A percentile compares a stretch with the other conserved stretches of the same genome.
These are phyloP conservation scores for Pterocles gutturalis DNA, from an alignment of 2,113 vertebrate genomes.

Conservation along the genomic window DNA sequence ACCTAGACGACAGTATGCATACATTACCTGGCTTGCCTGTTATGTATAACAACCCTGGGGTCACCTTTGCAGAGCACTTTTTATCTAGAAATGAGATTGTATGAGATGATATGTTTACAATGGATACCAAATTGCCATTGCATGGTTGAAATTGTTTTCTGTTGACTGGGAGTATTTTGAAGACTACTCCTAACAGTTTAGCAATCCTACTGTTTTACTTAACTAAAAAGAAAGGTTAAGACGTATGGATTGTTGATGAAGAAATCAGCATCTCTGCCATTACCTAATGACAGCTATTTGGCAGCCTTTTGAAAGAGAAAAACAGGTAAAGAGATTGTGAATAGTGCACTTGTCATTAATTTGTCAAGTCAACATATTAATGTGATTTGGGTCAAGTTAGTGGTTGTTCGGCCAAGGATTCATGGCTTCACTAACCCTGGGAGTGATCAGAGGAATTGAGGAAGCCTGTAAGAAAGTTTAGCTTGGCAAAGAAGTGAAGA, in stretches of 20 bases:
- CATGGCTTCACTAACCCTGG: background rate
- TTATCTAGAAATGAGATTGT: background rate
- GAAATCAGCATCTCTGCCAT: background rate
- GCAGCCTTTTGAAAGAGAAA: constrained; percentile 1
- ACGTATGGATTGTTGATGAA: background rate
- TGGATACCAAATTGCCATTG: background rate
- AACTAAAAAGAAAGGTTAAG: background rate
- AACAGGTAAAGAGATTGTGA: background rate
- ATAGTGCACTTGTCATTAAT: background rate
- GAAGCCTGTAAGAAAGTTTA: constrained; percentile 28
- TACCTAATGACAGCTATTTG: background rate
- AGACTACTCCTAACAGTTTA: background rate
- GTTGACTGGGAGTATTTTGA: background rate
- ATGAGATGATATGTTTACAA: background rate
- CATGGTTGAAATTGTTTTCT: background rate
- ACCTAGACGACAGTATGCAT: background rate
- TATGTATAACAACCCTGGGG: background rate
- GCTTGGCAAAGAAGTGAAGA: constrained; percentile 11
- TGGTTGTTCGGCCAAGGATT: constrained; percentile 3
- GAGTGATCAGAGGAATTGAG: background rate
- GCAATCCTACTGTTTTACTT: background rate
- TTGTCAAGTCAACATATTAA: constrained; percentile 21
- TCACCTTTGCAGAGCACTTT: background rate
- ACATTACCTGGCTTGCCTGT: background rate
- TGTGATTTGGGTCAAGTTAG: background rate